phyloP scores from a whole-genome alignment of 2,797 vertebrate species.

The Acanthornis magna region DNA sequence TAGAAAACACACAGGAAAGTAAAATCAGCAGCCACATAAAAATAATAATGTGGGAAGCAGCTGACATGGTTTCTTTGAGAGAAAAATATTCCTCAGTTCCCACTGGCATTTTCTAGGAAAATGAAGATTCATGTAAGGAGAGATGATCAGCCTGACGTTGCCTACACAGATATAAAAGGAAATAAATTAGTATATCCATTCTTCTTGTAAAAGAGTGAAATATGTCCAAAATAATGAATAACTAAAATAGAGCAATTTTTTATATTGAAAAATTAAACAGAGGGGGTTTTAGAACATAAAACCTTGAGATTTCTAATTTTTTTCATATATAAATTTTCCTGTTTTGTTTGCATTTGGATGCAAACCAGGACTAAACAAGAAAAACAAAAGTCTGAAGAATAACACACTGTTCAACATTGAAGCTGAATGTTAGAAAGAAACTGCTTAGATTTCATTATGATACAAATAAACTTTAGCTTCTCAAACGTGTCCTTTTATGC shows the following conservation, averaged over 20 bases:
- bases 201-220: background rate
- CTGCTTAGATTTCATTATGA: background rate
- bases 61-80: background rate
- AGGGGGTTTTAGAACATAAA: accelerated
- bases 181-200: background rate
- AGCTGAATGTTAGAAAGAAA: background rate
- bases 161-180: background rate
- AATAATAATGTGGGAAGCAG: background rate
- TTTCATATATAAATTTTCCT: background rate
- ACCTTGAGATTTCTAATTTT: background rate
- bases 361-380: background rate
- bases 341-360: background rate
- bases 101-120: background rate
- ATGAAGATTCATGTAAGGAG: background rate
- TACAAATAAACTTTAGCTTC: background rate
- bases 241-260: background rate
- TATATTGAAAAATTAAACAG: background rate
- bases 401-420: background rate
- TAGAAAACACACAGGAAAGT: background rate
- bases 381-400: background rate
- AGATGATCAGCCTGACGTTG: background rate
- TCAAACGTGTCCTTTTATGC: background rate
- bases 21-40: background rate
- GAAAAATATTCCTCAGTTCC: background rate
- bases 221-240: background rate